These are phyloP conservation scores for Punctoribates punctum DNA, from an alignment of 2,888 invertebrate species.

Conservation along the genomic window DNA sequence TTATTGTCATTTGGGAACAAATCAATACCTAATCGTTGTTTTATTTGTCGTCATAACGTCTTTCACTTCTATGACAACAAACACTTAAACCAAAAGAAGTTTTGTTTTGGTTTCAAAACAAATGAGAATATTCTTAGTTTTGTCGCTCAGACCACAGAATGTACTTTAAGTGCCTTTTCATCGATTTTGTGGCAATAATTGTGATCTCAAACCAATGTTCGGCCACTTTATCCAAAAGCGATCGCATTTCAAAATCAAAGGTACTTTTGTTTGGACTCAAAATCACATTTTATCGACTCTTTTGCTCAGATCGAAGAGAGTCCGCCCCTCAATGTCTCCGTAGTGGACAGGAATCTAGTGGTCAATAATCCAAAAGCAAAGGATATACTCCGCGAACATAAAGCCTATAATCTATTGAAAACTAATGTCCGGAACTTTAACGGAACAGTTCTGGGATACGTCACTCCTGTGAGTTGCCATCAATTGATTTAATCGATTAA, in stretches of 20 bases:
- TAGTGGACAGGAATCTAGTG: conserved; percentile 68
- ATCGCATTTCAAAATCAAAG: conserved; percentile 4
- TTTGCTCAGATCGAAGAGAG: conserved; percentile 25
- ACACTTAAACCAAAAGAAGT: background rate
- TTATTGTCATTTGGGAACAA: no score
- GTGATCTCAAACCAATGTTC: conserved; percentile 6
- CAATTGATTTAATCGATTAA: background rate
- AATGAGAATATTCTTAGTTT: background rate
- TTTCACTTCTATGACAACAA: background rate
- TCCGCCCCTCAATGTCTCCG: conserved; percentile 57
- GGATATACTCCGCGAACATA: conserved; percentile 72
- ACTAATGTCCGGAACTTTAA: conserved; percentile 62
- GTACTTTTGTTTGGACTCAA: background rate
- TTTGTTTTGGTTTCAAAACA: background rate
- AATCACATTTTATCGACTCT: background rate
- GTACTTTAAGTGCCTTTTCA: conserved; percentile 20
- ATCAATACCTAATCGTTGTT: background rate
- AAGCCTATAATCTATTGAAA: conserved; percentile 69
- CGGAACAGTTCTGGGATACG: conserved; percentile 77
- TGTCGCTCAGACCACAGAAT: background rate
- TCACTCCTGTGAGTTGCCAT: conserved; percentile 71
- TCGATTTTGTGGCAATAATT: background rate
- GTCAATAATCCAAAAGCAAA: conserved; percentile 64
- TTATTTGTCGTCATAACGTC: background rate
- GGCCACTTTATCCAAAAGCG: conserved; percentile 34